Base-by-base conservation (phyloP, 2,113 vertebrate genomes). In the Phyllopteryx taeniolatus region DNA sequence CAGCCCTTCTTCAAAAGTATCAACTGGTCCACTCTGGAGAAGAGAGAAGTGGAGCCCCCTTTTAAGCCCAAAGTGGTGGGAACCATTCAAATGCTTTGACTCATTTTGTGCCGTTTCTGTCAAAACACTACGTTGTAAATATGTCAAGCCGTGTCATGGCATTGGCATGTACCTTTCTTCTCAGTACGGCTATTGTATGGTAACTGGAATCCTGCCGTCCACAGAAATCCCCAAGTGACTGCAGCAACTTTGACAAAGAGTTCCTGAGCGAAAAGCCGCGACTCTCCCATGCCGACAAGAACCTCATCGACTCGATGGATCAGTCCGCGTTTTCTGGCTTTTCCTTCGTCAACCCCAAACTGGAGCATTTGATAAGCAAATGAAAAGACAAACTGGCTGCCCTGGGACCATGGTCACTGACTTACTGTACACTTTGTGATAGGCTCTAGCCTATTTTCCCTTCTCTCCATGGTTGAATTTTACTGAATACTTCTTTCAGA, bases 21-120 rank as follows among this genome's bases (percentile, higher is more conserved):
- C 81, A 98, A 95, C 90, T 99, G 98, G 98, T 33, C 79, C 0
- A 83, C 88, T 0, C 91, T 99, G 27, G 96, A 98, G 90, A 96
- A 83, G 75, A 94, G 87, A 86, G 91, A 92, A 47, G 74, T 95
- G 46, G 94, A 94, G 0, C 97, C 98, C 0, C 97, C 98, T 20
- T 99, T 98, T 89, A 95, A 83, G 85, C 98, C 98, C 1, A 99
- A 95, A 98, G 97, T 98, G 96, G 98, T 99, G 93, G 0, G 95
- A 75, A 31, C n/a, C 44, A 8, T 56, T 42, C 33, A 51, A 0
- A 14, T 75, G 63, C 39, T 56, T 39, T 64, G 3, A 67, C 49
- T 59, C 42, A 17, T 19, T 33, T 39, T 47, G 5, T 57, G 54
- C 54, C 0, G 13, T 4, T 49, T 15, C 10, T 46, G 22, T 20